Conservation (phyloP, 2,888 invertebrate species). For the Galeopsomyia nigrocyanea region DNA sequence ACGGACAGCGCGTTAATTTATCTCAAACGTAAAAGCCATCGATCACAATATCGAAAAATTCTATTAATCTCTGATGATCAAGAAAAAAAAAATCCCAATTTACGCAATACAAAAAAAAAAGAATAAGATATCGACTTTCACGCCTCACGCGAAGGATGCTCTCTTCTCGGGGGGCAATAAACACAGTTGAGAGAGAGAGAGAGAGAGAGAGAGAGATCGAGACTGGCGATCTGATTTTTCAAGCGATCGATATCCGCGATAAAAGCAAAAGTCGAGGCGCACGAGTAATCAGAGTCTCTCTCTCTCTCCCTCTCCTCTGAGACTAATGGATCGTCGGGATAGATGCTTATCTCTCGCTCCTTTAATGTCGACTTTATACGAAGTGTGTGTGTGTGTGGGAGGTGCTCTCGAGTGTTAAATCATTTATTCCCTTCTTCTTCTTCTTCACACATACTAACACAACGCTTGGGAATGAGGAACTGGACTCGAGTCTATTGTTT, state of each 20-base stretch:
- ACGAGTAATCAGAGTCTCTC: slow-evolving; percentile 50
- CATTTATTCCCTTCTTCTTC: slow-evolving; percentile 28
- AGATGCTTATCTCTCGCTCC: slow-evolving; percentile 5
- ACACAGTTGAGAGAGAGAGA: slow-evolving; percentile 33
- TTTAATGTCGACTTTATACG: background rate
- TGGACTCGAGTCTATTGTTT: slow-evolving; percentile 24
- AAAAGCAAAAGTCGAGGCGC: background rate
- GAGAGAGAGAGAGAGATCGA: background rate
- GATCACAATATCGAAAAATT: no score
- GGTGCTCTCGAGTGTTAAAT: slow-evolving; percentile 35
- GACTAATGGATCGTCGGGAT: background rate
- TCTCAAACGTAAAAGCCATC: background rate
- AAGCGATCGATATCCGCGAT: no score
- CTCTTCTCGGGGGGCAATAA: slow-evolving; percentile 36
- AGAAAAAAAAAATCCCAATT: no score
- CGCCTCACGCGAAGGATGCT: slow-evolving; percentile 22
- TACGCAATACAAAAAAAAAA: slow-evolving; percentile 12
- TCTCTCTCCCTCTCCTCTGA: slow-evolving; percentile 5
- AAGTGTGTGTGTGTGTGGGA: background rate
- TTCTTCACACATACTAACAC: no score
- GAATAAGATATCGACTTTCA: slow-evolving; percentile 43
- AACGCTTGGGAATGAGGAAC: slow-evolving; percentile 1
- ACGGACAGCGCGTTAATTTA: background rate
- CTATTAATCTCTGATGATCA: no score
- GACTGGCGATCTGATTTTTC: background rate